Conservation (phyloP, 2,888 invertebrate species). For the Prosopocoilus inquinatus region DNA sequence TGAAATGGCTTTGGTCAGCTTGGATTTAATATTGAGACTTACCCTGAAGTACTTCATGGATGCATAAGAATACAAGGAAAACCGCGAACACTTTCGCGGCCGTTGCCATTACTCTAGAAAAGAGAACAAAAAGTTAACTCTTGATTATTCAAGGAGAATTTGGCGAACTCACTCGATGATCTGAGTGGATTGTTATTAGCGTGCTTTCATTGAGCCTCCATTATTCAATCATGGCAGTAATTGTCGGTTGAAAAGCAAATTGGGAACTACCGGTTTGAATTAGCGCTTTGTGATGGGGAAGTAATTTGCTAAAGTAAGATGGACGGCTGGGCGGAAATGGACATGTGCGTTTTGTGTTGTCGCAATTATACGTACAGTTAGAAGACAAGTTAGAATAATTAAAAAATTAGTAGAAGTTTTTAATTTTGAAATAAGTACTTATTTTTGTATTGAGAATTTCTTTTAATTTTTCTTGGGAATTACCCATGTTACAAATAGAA, state of each 20-base stretch:
- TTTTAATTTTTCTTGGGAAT: too few relatives aligned
- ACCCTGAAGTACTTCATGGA: too few relatives aligned
- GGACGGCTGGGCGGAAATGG: neutral
- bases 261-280: slow-evolving; percentile 25
- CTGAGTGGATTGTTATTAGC: slow-evolving; percentile 4
- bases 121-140: too few relatives aligned
- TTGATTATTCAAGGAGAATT: too few relatives aligned
- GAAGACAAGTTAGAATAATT: neutral
- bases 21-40: too few relatives aligned
- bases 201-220: slow-evolving; percentile 6
- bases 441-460: too few relatives aligned
- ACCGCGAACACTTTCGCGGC: too few relatives aligned
- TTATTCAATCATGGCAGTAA: slow-evolving; percentile 22
- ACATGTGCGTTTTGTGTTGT: neutral
- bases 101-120: too few relatives aligned
- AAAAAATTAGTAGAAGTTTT: too few relatives aligned
- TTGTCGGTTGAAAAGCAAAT: slow-evolving; percentile 23
- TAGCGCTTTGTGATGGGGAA: slow-evolving; percentile 2
- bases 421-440: too few relatives aligned
- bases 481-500: too few relatives aligned
- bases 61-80: too few relatives aligned
- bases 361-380: neutral
- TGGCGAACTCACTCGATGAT: neutral
- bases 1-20: slow-evolving; percentile 4
- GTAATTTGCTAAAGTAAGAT: neutral